These are phyloP conservation scores for Percopsis omiscomaycus DNA, from an alignment of 2,797 vertebrate species.

Conservation along the genomic window DNA sequence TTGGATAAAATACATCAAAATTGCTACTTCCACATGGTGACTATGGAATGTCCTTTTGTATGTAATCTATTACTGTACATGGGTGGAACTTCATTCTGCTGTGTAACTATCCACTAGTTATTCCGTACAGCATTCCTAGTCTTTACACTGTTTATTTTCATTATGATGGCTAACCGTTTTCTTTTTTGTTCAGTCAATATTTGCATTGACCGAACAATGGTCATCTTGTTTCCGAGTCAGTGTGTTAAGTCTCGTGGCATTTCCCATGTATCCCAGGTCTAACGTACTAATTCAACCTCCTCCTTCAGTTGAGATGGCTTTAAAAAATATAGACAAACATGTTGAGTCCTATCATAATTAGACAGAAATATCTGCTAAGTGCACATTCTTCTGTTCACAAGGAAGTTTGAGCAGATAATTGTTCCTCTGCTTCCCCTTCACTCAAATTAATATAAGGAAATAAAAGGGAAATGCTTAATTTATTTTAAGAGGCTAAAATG, in stretches of 20 bases:
- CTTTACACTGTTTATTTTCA: constrained; percentile 6
- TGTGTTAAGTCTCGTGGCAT: neutral
- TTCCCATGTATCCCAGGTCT: too few species aligned
- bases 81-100: constrained; percentile 8
- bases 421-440: constrained; percentile 46
- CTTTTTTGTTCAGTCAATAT: constrained; percentile 18
- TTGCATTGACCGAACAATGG: constrained; percentile 22
- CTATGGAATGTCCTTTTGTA: neutral
- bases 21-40: constrained; percentile 13
- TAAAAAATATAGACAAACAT: neutral
- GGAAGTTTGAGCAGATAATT: constrained; percentile 48
- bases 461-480: constrained; percentile 66
- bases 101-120: neutral
- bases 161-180: constrained; percentile 14
- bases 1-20: neutral
- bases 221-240: constrained; percentile 13
- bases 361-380: constrained; percentile 6
- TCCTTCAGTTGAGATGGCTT: too few species aligned
- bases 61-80: neutral
- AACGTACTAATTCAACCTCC: too few species aligned
- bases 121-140: neutral
- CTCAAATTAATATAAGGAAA: constrained; percentile 62
- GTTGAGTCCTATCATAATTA: neutral
- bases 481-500: constrained; percentile 71
- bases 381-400: constrained; percentile 36